phyloP scores from a whole-genome alignment of 2,888 invertebrate species.

The Drosophila limbata region DNA sequence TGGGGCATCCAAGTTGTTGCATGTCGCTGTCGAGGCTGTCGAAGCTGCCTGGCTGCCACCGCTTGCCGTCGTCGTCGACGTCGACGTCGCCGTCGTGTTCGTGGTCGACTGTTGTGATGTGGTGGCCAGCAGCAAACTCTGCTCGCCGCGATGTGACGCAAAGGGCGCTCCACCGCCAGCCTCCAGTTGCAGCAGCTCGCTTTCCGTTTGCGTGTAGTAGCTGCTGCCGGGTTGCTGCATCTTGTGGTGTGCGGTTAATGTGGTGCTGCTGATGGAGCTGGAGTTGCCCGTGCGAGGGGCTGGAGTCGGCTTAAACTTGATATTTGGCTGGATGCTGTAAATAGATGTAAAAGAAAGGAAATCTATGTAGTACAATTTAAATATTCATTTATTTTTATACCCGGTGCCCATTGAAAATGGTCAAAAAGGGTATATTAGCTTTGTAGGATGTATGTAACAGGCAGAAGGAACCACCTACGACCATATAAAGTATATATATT shows the following conservation, averaged over 20 bases:
- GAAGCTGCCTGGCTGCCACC: slow-evolving; percentile 21
- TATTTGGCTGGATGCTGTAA: slow-evolving; percentile 18
- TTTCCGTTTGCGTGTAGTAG: slow-evolving; percentile 84
- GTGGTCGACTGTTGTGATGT: slow-evolving; percentile 34
- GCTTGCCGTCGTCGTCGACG: slow-evolving; percentile 42
- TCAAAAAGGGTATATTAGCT: no score
- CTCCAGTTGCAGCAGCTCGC: slow-evolving; percentile 84
- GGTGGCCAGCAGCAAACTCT: slow-evolving; percentile 41
- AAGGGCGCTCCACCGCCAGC: slow-evolving; percentile 73
- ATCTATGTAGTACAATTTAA: not conserved
- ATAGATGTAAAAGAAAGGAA: not conserved
- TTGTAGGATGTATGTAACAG: no score
- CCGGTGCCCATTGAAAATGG: no score
- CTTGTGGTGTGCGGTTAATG: slow-evolving; percentile 50
- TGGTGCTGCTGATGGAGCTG: slow-evolving; percentile 3
- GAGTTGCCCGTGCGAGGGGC: slow-evolving; percentile 39
- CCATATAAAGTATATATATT: no score
- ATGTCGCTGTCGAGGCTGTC: slow-evolving; percentile 40
- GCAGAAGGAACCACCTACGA: no score
- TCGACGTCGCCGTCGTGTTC: not conserved
- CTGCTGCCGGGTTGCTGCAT: slow-evolving; percentile 83
- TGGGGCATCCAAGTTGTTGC: slow-evolving; percentile 70
- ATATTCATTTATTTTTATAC: no score
- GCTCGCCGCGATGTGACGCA: slow-evolving; percentile 61
- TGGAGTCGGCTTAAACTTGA: slow-evolving; percentile 57